Conservation (phyloP, 2,797 vertebrate genomes). For the Protonibea diacanthus region DNA sequence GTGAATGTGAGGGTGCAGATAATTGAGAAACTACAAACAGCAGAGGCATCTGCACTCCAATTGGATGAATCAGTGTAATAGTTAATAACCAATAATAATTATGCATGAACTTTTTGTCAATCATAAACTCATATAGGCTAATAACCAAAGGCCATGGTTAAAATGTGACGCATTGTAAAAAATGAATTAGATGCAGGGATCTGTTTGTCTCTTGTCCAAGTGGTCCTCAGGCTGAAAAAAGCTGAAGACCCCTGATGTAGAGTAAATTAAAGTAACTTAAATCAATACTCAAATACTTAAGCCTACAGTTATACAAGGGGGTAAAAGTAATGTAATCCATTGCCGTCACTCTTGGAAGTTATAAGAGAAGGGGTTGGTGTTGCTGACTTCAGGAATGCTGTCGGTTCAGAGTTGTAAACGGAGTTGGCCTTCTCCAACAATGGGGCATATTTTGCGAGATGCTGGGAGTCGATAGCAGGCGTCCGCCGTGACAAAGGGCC, state of each 20-base stretch:
- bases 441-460: conserved; percentile 84
- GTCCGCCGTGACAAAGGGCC: conserved; percentile 81
- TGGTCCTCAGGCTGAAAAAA: not conserved
- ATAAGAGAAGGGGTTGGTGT: conserved; percentile 44
- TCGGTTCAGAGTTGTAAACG: conserved; percentile 79
- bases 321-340: conserved; percentile 28
- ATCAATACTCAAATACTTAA: not conserved
- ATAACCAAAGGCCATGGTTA: too few species aligned
- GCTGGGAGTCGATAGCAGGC: conserved; percentile 83
- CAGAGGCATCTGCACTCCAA: too few species aligned
- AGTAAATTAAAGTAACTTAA: not conserved
- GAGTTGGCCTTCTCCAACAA: conserved; percentile 85
- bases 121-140: too few species aligned
- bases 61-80: too few species aligned
- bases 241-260: not conserved
- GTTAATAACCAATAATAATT: too few species aligned
- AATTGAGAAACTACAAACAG: too few species aligned
- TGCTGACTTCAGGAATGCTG: conserved; percentile 80
- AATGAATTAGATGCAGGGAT: too few species aligned
- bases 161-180: too few species aligned
- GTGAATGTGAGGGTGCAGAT: too few species aligned
- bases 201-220: too few species aligned
- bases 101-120: too few species aligned
- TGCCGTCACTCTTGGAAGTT: conserved; percentile 45
- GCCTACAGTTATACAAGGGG: not conserved